Evolutionary conservation across 1,140 invertebrate genomes (phyloP).

Genomic region (Eufriesea mexicana): DNA sequence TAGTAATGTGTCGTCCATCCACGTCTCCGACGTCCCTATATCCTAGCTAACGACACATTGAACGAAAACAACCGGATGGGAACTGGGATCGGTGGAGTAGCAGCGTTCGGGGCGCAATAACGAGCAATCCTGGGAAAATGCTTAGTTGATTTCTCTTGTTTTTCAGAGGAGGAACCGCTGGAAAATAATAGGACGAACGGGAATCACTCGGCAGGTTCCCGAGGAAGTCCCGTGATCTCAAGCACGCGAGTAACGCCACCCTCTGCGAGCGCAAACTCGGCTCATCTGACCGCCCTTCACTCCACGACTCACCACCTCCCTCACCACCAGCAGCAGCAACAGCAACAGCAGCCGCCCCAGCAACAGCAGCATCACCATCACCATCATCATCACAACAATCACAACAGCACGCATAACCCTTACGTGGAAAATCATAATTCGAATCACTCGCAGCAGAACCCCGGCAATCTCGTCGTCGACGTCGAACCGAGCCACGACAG

Average conservation of each 20-base stretch:
- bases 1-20: too few species aligned
- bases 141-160: constrained; percentile 52
- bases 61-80: too few species aligned
- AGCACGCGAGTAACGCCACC: constrained; percentile 70
- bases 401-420: constrained; percentile 75
- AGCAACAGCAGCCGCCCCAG: constrained; percentile 36
- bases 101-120: too few species aligned
- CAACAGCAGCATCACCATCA: constrained; percentile 59
- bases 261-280: constrained; percentile 62
- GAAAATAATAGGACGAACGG: constrained; percentile 77
- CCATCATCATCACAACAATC: constrained; percentile 75
- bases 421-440: constrained; percentile 79
- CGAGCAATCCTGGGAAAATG: background rate
- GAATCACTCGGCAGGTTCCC: constrained; percentile 64
- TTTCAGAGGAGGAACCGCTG: constrained; percentile 78
- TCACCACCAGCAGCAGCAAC: constrained; percentile 46
- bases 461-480: constrained; percentile 73
- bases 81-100: too few species aligned
- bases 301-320: constrained; percentile 55
- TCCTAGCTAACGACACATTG: too few species aligned
- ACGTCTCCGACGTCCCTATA: too few species aligned
- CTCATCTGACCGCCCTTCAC: constrained; percentile 68
- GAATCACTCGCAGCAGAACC: constrained; percentile 74
- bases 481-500: constrained; percentile 76
- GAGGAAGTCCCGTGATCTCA: constrained; percentile 75